Conservation (phyloP, 2,888 invertebrate species). For the Epirrhoe alternata region DNA sequence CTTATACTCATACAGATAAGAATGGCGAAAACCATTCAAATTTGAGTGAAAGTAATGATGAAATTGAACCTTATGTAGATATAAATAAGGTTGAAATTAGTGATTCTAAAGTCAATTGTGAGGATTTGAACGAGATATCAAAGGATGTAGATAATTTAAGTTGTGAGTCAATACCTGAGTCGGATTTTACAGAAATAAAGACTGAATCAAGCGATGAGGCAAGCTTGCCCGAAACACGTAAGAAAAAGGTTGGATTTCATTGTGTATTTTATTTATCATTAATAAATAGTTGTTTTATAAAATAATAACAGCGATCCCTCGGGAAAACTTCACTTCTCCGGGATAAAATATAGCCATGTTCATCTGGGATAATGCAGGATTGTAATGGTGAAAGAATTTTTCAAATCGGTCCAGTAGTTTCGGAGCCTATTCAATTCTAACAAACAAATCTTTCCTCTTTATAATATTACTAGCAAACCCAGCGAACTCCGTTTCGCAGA, state of each 20-base stretch:
- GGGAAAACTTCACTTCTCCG: too few species aligned
- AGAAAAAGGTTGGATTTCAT: slow-evolving; percentile 28
- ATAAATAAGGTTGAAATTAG: slow-evolving; percentile 21
- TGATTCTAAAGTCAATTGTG: slow-evolving; percentile 21
- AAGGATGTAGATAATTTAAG: slow-evolving; percentile 39
- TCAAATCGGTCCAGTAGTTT: too few species aligned
- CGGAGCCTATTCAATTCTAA: too few species aligned
- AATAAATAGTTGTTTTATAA: too few species aligned
- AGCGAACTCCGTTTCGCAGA: too few species aligned
- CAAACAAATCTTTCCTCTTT: too few species aligned
- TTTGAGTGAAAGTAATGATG: slow-evolving; percentile 18
- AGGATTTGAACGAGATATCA: slow-evolving; percentile 32
- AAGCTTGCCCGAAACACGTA: slow-evolving; percentile 18
- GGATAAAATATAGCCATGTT: too few species aligned
- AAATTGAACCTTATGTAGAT: slow-evolving; percentile 16
- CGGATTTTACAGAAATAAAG: slow-evolving; percentile 29
- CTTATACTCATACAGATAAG: slow-evolving; percentile 16
- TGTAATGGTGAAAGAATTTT: too few species aligned
- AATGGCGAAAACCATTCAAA: neutral
- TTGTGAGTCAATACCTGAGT: slow-evolving; percentile 48
- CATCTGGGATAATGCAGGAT: too few species aligned
- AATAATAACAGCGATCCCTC: too few species aligned
- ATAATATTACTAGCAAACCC: too few species aligned
- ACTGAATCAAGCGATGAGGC: slow-evolving; percentile 40
- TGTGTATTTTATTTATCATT: neutral